These are phyloP conservation scores for Elanus axillaris DNA, from an alignment of 2,113 vertebrate species.

Conservation along the genomic window DNA sequence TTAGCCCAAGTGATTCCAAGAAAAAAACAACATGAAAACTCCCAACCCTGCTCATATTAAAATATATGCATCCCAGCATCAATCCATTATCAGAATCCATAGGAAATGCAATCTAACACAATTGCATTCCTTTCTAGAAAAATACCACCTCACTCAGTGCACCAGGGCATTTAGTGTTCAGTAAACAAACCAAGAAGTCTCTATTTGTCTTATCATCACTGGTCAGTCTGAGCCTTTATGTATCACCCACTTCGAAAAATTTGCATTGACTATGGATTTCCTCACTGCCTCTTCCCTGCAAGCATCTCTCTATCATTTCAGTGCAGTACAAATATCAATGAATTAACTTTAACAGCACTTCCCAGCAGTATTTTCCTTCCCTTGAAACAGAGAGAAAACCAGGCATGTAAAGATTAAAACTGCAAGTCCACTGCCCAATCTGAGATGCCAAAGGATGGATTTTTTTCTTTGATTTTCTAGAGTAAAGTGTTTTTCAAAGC, in stretches of 20 bases:
- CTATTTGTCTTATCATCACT: not conserved
- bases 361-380: not conserved
- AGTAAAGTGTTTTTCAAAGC: not conserved
- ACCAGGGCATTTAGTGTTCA: not conserved
- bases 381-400: not conserved
- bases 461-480: not conserved
- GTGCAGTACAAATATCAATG: not conserved
- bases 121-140: not conserved
- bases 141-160: not conserved
- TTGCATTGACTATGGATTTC: not conserved
- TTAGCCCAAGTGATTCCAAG: not conserved
- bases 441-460: not conserved
- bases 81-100: not conserved
- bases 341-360: not conserved
- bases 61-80: accelerated
- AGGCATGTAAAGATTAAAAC: not conserved
- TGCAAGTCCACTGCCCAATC: not conserved
- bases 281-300: not conserved
- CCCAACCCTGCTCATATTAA: not conserved
- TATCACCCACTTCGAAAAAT: not conserved
- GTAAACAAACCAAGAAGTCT: not conserved
- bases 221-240: not conserved
- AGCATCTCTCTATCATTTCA: not conserved
- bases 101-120: not conserved
- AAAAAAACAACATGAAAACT: not conserved